These are phyloP conservation scores for Rosalia funebris DNA, from an alignment of 2,888 invertebrate species.

Conservation along the genomic window DNA sequence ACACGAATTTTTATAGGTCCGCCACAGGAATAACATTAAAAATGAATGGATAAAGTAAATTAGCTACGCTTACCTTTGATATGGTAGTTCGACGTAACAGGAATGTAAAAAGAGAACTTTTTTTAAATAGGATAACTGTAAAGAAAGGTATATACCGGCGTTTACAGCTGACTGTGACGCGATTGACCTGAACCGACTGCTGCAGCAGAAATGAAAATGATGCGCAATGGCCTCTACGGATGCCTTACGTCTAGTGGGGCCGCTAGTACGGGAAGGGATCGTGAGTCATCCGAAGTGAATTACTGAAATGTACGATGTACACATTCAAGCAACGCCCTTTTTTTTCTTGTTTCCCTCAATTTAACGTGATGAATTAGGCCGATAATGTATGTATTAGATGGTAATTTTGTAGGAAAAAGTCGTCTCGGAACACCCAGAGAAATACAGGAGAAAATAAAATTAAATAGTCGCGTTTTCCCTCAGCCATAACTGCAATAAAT, in stretches of 20 bases:
- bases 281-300: conserved; percentile 37
- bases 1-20: background rate
- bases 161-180: conserved; percentile 36
- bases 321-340: conserved; percentile 7
- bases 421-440: no score
- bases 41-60: conserved; percentile 8
- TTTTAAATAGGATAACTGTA: conserved; percentile 32
- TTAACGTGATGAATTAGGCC: background rate
- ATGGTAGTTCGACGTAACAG: conserved; percentile 22
- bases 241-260: conserved; percentile 32
- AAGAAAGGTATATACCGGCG: conserved; percentile 31
- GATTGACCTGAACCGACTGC: conserved; percentile 24
- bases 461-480: no score
- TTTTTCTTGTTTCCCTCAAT: background rate
- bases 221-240: conserved; percentile 16
- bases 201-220: conserved; percentile 32
- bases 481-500: no score
- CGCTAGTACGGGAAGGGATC: conserved; percentile 29
- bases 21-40: background rate
- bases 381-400: no score
- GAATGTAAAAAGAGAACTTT: conserved; percentile 30
- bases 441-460: no score
- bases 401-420: no score
- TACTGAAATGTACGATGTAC: conserved; percentile 20
- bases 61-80: conserved; percentile 34